Evolutionary conservation across 2,888 invertebrate genomes (phyloP), one percentile per base, ranked within the genome.

Genomic region (Acronicta leporina): DNA sequence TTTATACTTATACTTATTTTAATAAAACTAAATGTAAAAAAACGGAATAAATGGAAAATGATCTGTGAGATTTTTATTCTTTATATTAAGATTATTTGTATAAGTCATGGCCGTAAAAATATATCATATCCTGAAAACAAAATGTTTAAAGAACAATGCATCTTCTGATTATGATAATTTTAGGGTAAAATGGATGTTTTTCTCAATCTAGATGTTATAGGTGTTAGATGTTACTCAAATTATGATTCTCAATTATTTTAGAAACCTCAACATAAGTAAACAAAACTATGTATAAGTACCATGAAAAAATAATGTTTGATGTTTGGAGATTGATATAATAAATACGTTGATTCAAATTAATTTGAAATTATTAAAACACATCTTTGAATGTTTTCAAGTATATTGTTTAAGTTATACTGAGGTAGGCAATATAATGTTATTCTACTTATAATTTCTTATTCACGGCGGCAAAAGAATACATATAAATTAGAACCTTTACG

Each of bases 1-100:
- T 55, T 67, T 65, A 66, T 64, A 73, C 54, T 38, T 67, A 70
- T 71, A 38, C 54, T 40, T 67, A 70, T 71, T 68, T 68, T 61
- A 66, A 57, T 49, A 59, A 57, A 74, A 59, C 43, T 64, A 69
- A 73, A 63, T 71, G 61, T 75, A 49, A 67, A 79, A 73, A 76
- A 77, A 80, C 54, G 69, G 68, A 80, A 79, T 79, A 79, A 79
- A 77, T 54, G 62, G 63, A 59, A 59, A 73, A 53, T 64, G 55
- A 71, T 70, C 63, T 60, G 54, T 60, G 53, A 69, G 63, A 67
- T 74, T 67, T 71, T 73, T 77, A 75, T 70, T 79, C n/a, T 66
- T 68, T 73, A 46, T 66, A 61, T 46, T 71, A 64, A 66, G 61
- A 51, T 33, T 62, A 59, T 53, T 33, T 57, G 42, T 70, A 42